A percentile compares a stretch with the other conserved stretches of the same genome.
Conservation (phyloP, 2,888 invertebrate species). For the Heliconius cydno region DNA sequence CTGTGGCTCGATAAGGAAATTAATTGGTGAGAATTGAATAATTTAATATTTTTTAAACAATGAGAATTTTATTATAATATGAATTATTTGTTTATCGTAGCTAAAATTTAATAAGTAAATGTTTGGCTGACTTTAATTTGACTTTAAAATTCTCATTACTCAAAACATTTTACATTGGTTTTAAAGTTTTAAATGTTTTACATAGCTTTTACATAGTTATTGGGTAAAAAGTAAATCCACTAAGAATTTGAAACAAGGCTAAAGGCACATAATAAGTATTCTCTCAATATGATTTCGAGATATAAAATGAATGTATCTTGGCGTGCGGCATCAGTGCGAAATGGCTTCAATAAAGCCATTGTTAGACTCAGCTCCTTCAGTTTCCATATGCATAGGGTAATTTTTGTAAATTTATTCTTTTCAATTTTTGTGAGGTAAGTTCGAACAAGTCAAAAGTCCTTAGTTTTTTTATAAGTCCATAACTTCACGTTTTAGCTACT, state of each 20-base stretch:
- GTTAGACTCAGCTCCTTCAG: constrained; percentile 53
- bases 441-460: neutral
- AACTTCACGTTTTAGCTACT: no score
- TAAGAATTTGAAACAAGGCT: constrained; percentile 3
- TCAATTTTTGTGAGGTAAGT: constrained; percentile 9
- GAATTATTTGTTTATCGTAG: no score
- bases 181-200: no score
- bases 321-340: constrained; percentile 58
- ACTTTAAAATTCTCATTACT: no score
- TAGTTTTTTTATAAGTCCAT: neutral
- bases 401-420: constrained; percentile 49
- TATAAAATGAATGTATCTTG: constrained; percentile 67
- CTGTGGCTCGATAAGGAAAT: neutral
- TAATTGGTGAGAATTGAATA: neutral
- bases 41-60: no score
- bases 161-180: no score
- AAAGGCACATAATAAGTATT: constrained; percentile 21
- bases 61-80: no score
- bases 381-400: constrained; percentile 58
- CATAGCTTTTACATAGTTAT: no score
- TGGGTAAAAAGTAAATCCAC: no score
- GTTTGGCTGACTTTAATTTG: no score
- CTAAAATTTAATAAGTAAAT: no score
- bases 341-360: constrained; percentile 65
- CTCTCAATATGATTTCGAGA: constrained; percentile 36